Base-by-base conservation (phyloP, 2,888 invertebrate genomes). In the Chorisops tibialis region DNA sequence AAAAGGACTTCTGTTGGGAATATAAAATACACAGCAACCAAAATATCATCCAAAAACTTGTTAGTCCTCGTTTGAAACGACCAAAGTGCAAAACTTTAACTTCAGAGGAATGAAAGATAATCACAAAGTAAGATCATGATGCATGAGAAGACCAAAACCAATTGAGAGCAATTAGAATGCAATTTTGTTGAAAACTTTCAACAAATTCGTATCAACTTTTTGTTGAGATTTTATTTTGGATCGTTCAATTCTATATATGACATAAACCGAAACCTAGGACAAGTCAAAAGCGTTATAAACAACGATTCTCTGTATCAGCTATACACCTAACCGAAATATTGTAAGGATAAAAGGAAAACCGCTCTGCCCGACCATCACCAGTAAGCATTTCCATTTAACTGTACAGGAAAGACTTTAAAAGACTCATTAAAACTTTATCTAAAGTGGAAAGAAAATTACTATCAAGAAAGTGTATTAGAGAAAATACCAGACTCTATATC, bases 91-190 rank as follows among this genome's bases (percentile, higher is more conserved):
- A 9, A 30, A 30, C 2, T 30, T 30, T 30, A 30, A 2, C 7
- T 30, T 30, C 30, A 7, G 9, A 30, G n/a, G n/a, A 30, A 30
- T 30, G 30, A 47, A 21, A 47, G 47, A 47, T 47, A 47, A 47
- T 4, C 47, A 22, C 5, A 47, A 47, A 47, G 47, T 22, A 21
- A 47, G 47, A 47, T 47, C 22, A 47, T 21, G 47, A 47, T 47
- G 47, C 47, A 47, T 47, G 47, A 22, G 21, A 18, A 22, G 47
- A 47, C 22, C 21, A 47, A 47, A 30, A 47, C 22, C 47, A 47
- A 47, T 21, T 19, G 47, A 47, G 47, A 47, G 47, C 47, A 47
- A 47, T 47, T 47, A 47, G 47, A 47, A 47, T 47, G 47, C 47
- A 47, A 47, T 47, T 47, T 47, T 9, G 47, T 22, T 21, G 47